Evolutionary conservation across 2,797 vertebrate genomes (phyloP), one percentile per base, ranked within the genome.

Genomic region (Sebastes taczanowskii): DNA sequence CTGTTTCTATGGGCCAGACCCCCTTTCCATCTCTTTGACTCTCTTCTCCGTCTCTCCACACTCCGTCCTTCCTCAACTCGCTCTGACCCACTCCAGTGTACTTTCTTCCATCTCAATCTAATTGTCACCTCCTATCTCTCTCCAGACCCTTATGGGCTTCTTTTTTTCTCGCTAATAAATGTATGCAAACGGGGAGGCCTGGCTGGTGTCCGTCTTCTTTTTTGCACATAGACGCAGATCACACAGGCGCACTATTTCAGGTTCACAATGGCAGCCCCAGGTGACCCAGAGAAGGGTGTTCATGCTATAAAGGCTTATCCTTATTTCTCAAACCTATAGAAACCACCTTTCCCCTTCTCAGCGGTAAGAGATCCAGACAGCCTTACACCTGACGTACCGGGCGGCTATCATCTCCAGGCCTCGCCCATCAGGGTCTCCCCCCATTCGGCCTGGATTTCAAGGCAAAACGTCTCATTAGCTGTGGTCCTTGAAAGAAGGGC

Each of bases 381-480:
- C 79, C 81, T 81, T 80, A 91, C 89, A 94, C 88, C 91, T 92
- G 90, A 89, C 53, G 72, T 85, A 90, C 90, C 81, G 88, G 87
- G 89, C 83, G 84, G 87, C 91, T 85, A 93, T 92, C 86, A 93
- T 93, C 92, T 93, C 83, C 90, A 85, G 91, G 92, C 91, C 90
- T 90, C 76, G 80, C 93, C 93, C 93, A 89, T 92, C 91, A 92
- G 92, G 90, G 86, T 93, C 91, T 90, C 82, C 84, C 84, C 75
- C 56, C 85, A 85, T 89, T 83, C 88, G 72, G 90, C 88, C 91
- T 88, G 88, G 92, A 95, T 95, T 96, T 95, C 94, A 95, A 96
- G 95, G 94, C 94, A 96, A 96, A 96, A 94, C 66, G 92, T 95
- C 95, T 96, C 95, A 96, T 96, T 96, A 96, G 94, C 91, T 81